phyloP scores from a whole-genome alignment of 2,797 vertebrate species.

The Peromyscus aztecus region DNA sequence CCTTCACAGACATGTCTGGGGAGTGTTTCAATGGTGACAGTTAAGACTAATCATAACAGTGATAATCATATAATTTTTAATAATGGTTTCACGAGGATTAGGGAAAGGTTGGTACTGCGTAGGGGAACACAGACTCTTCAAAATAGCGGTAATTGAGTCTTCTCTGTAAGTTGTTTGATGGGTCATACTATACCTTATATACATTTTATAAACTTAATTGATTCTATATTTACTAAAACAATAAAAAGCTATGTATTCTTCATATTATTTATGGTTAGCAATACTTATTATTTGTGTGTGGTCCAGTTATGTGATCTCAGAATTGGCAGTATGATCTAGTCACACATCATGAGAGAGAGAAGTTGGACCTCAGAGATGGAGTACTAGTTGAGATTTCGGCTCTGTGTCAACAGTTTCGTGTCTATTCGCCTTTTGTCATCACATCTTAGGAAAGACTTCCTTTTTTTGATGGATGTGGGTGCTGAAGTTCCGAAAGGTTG shows the following conservation, averaged over 20 bases:
- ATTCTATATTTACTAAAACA: constrained; percentile 13
- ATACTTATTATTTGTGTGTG: constrained; percentile 7
- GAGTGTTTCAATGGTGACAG: neutral
- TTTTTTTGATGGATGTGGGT: constrained; percentile 26
- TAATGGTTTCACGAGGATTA: neutral
- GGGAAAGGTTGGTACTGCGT: neutral
- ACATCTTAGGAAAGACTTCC: neutral
- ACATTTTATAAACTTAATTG: neutral
- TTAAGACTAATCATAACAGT: neutral
- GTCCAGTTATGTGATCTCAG: neutral
- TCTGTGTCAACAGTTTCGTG: constrained; percentile 37
- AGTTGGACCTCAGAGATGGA: neutral
- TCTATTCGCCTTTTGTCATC: constrained; percentile 32
- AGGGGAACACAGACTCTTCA: neutral
- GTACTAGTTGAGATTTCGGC: neutral
- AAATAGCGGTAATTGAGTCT: neutral
- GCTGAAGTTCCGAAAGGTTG: constrained; percentile 25
- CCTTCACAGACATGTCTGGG: neutral
- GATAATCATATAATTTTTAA: neutral
- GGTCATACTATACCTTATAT: neutral
- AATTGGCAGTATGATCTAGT: constrained; percentile 19
- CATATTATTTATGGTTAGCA: constrained; percentile 13
- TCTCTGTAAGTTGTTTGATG: neutral
- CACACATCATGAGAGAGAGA: neutral
- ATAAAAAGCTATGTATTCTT: neutral